Evolutionary conservation across 2,888 invertebrate genomes (phyloP), one percentile per base, ranked within the genome.

Genomic region (Tetragonisca angustula): DNA sequence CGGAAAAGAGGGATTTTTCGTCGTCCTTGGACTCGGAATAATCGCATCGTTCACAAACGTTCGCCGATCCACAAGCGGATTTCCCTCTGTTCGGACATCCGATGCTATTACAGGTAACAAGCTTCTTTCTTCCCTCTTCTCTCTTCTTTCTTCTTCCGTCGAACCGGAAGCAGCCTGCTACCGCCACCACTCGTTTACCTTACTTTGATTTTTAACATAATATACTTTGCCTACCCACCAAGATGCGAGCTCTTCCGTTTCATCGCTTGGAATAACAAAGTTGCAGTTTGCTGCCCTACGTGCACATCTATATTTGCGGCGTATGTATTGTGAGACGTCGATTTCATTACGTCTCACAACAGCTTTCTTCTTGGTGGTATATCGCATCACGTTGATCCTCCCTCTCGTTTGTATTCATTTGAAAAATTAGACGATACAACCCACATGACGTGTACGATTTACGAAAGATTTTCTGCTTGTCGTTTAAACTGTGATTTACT

Each of bases 251-350:
- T 87, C 78, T 87, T 62, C 50, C 32, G 82, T 54, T 77, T 91
- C 90, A 81, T 92, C 92, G 87, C 87, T 93, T 91, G 93, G 93
- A 94, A 94, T 93, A 94, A 94, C 92, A 92, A 90, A 79, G 80
- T 91, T 90, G 89, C 79, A 56, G 52, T 43, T 36, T 36, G 43
- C 43, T 9, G 1, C 6, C 6, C 36, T 43, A 9, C 43, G 78
- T 87, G 21, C 9, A 27, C 54, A 43, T 43, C 36, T 36, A 9
- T 9, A 4, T 36, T 36, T 36, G 5, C 36, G 36, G 4, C 4
- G 4, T 32, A 32, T 32, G 0, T 6, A 36, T 36, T 9, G 9
- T 0, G n/a, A n/a, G n/a, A 36, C 36, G 36, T 36, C 36, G 6
- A 36, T 36, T 36, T 9, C 9, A 36, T 36, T 36, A 9, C 36